Evolutionary conservation across 2,113 vertebrate species (phyloP).

Genomic region (Chrysemys picta): DNA sequence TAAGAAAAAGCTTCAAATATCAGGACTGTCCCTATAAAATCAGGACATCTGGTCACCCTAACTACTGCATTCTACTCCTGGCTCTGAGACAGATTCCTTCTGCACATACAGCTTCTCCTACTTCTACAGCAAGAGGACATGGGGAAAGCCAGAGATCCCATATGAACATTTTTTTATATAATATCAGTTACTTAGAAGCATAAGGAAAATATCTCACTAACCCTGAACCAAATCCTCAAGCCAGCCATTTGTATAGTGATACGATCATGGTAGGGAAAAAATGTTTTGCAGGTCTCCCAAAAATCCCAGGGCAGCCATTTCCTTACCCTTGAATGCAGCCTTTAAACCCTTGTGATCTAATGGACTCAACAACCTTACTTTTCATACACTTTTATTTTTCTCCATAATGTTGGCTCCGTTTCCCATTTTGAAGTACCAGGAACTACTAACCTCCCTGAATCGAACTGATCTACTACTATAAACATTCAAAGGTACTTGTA

Average conservation of each 20-base stretch:
- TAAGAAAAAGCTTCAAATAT: no score
- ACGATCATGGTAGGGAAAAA: neutral
- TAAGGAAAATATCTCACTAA: neutral
- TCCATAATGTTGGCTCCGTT: neutral
- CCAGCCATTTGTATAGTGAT: neutral
- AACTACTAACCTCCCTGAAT: neutral
- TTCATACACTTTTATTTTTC: neutral
- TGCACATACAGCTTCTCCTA: neutral
- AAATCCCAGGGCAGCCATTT: neutral
- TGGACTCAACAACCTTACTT: neutral
- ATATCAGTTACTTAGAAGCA: neutral
- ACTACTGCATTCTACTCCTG: no score
- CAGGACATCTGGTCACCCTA: no score
- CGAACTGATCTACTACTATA: neutral
- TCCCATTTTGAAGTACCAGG: neutral
- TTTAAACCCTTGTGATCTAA: neutral
- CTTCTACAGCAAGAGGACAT: neutral
- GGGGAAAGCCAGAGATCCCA: neutral
- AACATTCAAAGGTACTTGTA: neutral
- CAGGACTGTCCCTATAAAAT: no score
- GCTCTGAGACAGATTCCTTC: neutral
- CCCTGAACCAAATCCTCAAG: neutral
- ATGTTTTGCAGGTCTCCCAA: neutral
- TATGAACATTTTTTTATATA: neutral
- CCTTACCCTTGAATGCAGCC: neutral